phyloP scores from a whole-genome alignment of 2,888 invertebrate genomes.

The Drosophila ustulata region DNA sequence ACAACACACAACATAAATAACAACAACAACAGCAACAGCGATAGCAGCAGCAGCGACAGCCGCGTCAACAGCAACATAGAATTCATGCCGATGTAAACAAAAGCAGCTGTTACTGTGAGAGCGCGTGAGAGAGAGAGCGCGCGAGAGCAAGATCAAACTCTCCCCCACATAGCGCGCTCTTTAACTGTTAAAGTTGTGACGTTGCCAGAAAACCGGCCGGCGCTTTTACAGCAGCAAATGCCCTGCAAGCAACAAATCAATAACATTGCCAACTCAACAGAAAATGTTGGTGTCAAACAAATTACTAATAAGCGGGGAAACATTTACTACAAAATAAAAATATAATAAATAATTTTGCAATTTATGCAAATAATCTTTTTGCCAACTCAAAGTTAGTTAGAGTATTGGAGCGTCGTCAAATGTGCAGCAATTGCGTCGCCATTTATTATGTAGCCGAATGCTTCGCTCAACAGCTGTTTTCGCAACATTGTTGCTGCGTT shows the following conservation, averaged over 20 bases:
- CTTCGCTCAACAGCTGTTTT: constrained; percentile 78
- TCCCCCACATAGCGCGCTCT: constrained; percentile 49
- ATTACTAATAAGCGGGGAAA: neutral
- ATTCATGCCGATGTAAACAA: constrained; percentile 68
- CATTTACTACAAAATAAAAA: too few species aligned
- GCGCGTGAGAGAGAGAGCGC: constrained; percentile 21
- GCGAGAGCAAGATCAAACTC: constrained; percentile 45
- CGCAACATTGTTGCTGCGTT: constrained; percentile 74
- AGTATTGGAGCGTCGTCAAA: neutral
- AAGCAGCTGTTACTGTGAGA: constrained; percentile 62
- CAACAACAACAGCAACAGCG: constrained; percentile 34
- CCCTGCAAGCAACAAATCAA: constrained; percentile 25
- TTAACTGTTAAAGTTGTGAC: constrained; percentile 76
- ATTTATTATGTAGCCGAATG: constrained; percentile 42
- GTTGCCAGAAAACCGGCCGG: constrained; percentile 78
- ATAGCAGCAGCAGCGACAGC: constrained; percentile 24
- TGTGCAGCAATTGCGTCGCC: neutral
- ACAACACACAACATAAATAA: constrained; percentile 27
- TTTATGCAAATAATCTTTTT: too few species aligned
- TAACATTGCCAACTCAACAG: neutral
- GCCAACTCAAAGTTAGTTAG: neutral
- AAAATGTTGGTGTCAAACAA: neutral
- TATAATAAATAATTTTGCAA: neutral
- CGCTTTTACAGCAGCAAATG: constrained; percentile 47
- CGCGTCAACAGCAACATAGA: constrained; percentile 49